These are phyloP conservation scores for Pararge aegeria DNA, from an alignment of 1,140 invertebrate genomes.

Conservation along the genomic window DNA sequence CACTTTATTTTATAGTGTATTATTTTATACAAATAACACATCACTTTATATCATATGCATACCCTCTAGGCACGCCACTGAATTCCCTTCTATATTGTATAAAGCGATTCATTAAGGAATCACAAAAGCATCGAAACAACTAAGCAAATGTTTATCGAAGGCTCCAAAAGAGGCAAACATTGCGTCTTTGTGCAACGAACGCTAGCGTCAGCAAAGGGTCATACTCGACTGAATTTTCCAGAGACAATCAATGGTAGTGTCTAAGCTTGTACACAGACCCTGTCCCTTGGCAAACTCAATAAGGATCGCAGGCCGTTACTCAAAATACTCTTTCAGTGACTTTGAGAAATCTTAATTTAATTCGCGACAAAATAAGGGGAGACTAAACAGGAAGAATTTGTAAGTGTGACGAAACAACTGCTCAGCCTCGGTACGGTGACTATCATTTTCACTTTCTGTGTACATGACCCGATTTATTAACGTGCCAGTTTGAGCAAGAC, in stretches of 20 bases:
- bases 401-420: conserved; percentile 40
- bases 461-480: background rate
- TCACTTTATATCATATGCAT: too few species aligned
- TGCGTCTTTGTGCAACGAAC: conserved; percentile 51
- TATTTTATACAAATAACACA: too few species aligned
- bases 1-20: too few species aligned
- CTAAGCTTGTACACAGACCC: conserved; percentile 5
- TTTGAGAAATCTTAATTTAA: conserved; percentile 69
- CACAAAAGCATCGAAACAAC: conserved; percentile 25
- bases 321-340: conserved; percentile 44
- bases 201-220: background rate
- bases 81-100: too few species aligned
- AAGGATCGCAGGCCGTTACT: conserved; percentile 54
- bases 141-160: conserved; percentile 35
- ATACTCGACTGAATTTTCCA: background rate
- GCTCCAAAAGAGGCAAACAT: conserved; percentile 42
- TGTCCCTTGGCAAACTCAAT: conserved; percentile 53
- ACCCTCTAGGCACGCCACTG: too few species aligned
- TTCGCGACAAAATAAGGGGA: conserved; percentile 58
- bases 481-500: too few species aligned
- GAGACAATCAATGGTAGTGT: background rate
- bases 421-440: conserved; percentile 2
- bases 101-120: conserved; percentile 19
- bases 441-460: conserved; percentile 14
- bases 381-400: conserved; percentile 49